Evolutionary conservation across 2,797 vertebrate genomes (phyloP).

Genomic region (Leptoclinus maculatus): DNA sequence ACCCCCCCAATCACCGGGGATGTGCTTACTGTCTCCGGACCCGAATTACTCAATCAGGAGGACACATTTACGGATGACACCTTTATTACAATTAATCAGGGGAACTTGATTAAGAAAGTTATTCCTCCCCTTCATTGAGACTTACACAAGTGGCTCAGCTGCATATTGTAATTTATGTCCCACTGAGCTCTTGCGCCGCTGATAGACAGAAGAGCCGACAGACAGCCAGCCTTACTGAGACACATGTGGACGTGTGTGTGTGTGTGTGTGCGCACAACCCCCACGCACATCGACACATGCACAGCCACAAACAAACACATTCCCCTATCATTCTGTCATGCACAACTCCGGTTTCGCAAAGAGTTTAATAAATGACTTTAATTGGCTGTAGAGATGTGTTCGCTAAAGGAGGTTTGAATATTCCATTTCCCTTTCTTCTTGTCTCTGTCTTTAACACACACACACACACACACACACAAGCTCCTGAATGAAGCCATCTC

Average conservation of each 20-base stretch:
- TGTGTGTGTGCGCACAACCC: constrained; percentile 8
- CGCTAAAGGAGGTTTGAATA: constrained; percentile 68
- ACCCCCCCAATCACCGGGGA: constrained; percentile 88
- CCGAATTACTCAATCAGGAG: constrained; percentile 91
- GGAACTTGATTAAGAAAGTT: constrained; percentile 92
- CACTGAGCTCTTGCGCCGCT: constrained; percentile 69
- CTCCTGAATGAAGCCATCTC: constrained; percentile 87
- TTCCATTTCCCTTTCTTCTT: constrained; percentile 75
- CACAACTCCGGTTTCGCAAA: constrained; percentile 70
- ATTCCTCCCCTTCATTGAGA: constrained; percentile 84
- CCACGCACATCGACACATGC: constrained; percentile 35
- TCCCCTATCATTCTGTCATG: constrained; percentile 72
- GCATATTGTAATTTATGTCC: constrained; percentile 81
- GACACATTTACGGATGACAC: constrained; percentile 90
- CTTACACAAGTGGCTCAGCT: constrained; percentile 76
- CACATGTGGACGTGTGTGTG: constrained; percentile 58
- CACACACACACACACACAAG: constrained; percentile 48
- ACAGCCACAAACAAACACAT: constrained; percentile 64
- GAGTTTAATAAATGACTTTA: constrained; percentile 82
- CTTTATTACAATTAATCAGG: constrained; percentile 94
- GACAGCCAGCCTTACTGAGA: constrained; percentile 76
- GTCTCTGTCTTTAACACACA: constrained; percentile 66
- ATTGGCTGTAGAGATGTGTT: constrained; percentile 77
- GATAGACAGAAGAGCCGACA: constrained; percentile 76
- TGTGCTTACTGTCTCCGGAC: constrained; percentile 86